A percentile compares a stretch with the other conserved stretches of the same genome.
Evolutionary conservation across 1,140 invertebrate genomes (phyloP).

Genomic region (Tenebrio molitor): DNA sequence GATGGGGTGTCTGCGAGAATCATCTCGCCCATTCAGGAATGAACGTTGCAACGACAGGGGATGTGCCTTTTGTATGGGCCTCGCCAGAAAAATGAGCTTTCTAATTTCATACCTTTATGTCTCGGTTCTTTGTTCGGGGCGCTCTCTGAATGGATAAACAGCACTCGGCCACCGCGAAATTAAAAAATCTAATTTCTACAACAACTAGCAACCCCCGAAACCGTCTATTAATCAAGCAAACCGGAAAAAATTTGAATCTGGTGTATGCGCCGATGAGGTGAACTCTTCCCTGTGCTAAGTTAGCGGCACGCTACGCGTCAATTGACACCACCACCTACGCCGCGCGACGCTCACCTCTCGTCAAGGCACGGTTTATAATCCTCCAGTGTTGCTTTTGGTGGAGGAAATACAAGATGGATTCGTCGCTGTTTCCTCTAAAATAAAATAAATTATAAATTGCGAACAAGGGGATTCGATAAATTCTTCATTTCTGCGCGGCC

Average conservation of each 20-base stretch:
- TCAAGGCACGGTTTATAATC: no score
- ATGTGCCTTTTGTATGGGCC: constrained; percentile 20
- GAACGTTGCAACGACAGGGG: constrained; percentile 47
- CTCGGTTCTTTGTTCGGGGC: not conserved
- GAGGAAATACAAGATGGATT: no score
- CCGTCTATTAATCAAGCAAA: no score
- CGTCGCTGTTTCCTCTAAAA: constrained; percentile 9
- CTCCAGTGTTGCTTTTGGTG: no score
- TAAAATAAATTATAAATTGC: constrained; percentile 36
- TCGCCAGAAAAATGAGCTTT: constrained; percentile 35
- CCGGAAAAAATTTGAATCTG: no score
- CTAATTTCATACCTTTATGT: constrained; percentile 38
- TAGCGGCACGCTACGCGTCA: no score
- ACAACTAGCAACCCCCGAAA: no score
- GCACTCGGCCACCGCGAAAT: not conserved
- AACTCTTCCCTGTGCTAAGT: no score
- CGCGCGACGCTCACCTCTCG: not conserved
- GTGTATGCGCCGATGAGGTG: no score
- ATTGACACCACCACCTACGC: no score
- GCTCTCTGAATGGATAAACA: constrained; percentile 3
- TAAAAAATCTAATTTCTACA: no score
- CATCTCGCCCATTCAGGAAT: constrained; percentile 45
- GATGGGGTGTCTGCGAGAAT: constrained; percentile 41
- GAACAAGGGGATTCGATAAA: constrained; percentile 26
- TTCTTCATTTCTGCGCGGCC: constrained; percentile 35